Evolutionary conservation across 1,140 invertebrate genomes (phyloP), one percentile per base, ranked within the genome.

Genomic region (Lepidurus apus): DNA sequence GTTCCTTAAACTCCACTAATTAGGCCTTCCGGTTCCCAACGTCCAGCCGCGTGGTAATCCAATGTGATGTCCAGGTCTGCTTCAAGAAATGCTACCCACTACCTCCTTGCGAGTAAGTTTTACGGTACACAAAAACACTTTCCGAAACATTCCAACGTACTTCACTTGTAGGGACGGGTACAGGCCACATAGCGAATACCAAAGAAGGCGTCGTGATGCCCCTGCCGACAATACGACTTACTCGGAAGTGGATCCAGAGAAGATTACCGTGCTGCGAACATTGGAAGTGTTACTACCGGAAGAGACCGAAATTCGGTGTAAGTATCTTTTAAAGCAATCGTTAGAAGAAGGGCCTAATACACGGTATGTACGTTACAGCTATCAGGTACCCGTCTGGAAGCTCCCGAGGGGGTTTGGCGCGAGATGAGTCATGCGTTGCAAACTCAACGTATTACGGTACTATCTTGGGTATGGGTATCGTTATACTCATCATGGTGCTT

Each of bases 1-100:
- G 43, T 13, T 13, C 65, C 42, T 47, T 81, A 44, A 76, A 44
- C 53, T 77, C n/a, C 1, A 10, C 8, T 76, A 73, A 65, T 76
- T 53, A 82, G 82, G 82, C 82, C 53, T 82, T 82, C 80, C 80
- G 82, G 42, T 82, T 82, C 45, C 82, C 82, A 0, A 82, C 82
- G 21, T 80, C 81, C 4, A 42, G 43, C 7, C 81, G 81, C 24
- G 77, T 82, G 5, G 44, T 81, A 6, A 74, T 82, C 6, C 81
- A 82, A 65, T 82, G 82, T 26, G 80, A 81, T 34, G 80, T 82
- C 9, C 81, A 82, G 76, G 82, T 82, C 43, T 82, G 82, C 75
- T 82, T 81, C 78, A 80, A 80, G 43, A 79, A 78, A 74, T 82
- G 82, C 65, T 65, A 74, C 10, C 77, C 77, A 11, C 75, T 74